phyloP scores from a whole-genome alignment of 2,113 vertebrate genomes.

The Nannospalax galili region DNA sequence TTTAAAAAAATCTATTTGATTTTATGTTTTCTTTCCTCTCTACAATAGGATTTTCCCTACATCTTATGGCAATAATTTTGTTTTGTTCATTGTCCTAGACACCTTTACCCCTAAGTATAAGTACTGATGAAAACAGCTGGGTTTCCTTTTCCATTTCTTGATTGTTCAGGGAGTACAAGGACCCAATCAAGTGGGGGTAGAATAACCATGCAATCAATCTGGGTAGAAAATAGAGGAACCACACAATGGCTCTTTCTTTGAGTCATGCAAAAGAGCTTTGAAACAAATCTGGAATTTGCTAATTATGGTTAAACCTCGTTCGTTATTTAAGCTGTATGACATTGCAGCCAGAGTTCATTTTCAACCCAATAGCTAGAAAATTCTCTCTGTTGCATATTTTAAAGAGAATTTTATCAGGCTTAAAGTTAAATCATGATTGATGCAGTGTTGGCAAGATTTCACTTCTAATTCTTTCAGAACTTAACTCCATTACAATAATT shows the following conservation, averaged over 20 bases:
- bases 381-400: constrained; percentile 57
- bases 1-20: background rate
- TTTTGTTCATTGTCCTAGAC: background rate
- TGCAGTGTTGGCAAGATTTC: constrained; percentile 72
- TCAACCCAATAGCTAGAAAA: constrained; percentile 46
- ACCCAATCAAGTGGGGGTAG: constrained; percentile 4
- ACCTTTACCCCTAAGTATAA: background rate
- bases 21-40: background rate
- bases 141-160: background rate
- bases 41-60: background rate
- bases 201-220: constrained; percentile 58
- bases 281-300: constrained; percentile 69
- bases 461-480: constrained; percentile 57
- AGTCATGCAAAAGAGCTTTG: constrained; percentile 51
- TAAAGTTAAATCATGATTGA: constrained; percentile 74
- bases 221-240: constrained; percentile 8
- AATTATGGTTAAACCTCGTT: constrained; percentile 64
- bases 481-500: constrained; percentile 71
- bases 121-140: constrained; percentile 7
- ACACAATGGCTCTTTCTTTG: constrained; percentile 66
- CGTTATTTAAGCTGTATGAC: constrained; percentile 62
- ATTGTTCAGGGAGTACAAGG: constrained; percentile 18
- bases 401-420: constrained; percentile 58
- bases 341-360: constrained; percentile 67
- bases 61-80: background rate